These are phyloP conservation scores for Sminthurinus aureus DNA, from an alignment of 2,888 invertebrate species.

Conservation along the genomic window DNA sequence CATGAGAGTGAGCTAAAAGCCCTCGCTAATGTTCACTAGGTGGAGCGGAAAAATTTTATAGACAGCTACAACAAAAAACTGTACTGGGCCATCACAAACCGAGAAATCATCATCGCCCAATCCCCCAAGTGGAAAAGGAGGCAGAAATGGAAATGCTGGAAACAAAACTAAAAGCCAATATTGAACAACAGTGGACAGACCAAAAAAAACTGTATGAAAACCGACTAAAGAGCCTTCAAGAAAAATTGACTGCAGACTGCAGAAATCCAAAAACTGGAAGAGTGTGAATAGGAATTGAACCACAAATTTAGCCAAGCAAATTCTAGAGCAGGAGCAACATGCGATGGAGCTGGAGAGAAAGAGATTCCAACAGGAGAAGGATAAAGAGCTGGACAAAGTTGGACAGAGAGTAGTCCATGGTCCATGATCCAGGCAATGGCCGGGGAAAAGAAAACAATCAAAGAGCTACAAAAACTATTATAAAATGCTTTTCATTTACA, in stretches of 20 bases:
- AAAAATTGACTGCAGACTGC: constrained; percentile 80
- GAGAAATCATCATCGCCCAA: constrained; percentile 73
- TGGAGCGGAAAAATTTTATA: constrained; percentile 73
- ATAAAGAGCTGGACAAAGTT: constrained; percentile 63
- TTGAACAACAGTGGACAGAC: constrained; percentile 65
- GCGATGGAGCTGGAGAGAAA: constrained; percentile 50
- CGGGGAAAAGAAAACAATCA: constrained; percentile 79
- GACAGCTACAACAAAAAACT: constrained; percentile 72
- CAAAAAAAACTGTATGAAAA: constrained; percentile 71
- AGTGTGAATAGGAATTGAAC: constrained; percentile 72
- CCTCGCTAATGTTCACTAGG: constrained; percentile 70
- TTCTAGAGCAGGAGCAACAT: constrained; percentile 55
- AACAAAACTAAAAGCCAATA: constrained; percentile 74
- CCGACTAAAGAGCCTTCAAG: constrained; percentile 71
- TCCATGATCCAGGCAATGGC: no score
- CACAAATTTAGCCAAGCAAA: constrained; percentile 71
- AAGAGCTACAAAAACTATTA: constrained; percentile 75
- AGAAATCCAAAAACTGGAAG: constrained; percentile 72
- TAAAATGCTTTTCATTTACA: constrained; percentile 75
- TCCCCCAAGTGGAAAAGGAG: constrained; percentile 78
- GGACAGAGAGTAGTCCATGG: constrained; percentile 76
- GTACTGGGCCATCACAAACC: constrained; percentile 70
- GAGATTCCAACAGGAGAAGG: constrained; percentile 65
- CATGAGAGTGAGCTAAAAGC: constrained; percentile 66
- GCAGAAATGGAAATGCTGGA: constrained; percentile 79